Evolutionary conservation across 2,888 invertebrate species (phyloP).

Genomic region (Andrena fulva): DNA sequence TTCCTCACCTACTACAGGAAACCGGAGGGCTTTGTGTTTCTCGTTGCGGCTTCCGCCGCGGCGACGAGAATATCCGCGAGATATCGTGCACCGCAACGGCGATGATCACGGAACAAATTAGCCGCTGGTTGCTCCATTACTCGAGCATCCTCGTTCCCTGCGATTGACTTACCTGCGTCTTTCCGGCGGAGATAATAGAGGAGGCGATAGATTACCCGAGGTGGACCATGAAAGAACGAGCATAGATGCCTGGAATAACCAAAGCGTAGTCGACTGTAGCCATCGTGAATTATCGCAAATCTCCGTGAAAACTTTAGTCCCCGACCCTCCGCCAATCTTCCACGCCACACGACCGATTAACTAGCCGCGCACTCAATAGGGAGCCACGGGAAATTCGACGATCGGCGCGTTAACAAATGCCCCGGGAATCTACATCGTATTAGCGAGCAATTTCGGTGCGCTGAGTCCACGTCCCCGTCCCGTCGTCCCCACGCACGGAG

Average conservation of each 20-base stretch:
- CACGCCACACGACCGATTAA: slow-evolving; percentile 4
- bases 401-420: slow-evolving; percentile 38
- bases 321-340: neutral
- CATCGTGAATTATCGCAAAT: neutral
- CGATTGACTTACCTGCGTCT: neutral
- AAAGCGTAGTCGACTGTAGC: too few relatives aligned
- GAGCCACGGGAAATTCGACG: slow-evolving; percentile 4
- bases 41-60: slow-evolving; percentile 56
- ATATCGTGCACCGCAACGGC: slow-evolving; percentile 30
- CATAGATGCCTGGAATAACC: too few relatives aligned
- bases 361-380: slow-evolving; percentile 1
- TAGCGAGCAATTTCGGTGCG: slow-evolving; percentile 53
- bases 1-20: slow-evolving; percentile 48
- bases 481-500: slow-evolving; percentile 38
- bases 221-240: too few relatives aligned
- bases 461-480: slow-evolving; percentile 13
- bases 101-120: slow-evolving; percentile 43
- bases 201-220: too few relatives aligned
- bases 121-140: slow-evolving; percentile 46
- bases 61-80: slow-evolving; percentile 42
- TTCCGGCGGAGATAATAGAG: too few relatives aligned
- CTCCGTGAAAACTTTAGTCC: neutral
- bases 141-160: neutral
- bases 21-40: slow-evolving; percentile 60
- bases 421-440: slow-evolving; percentile 56